Evolutionary conservation across 1,140 invertebrate species (phyloP).

Genomic region (Dinoponera quadriceps): DNA sequence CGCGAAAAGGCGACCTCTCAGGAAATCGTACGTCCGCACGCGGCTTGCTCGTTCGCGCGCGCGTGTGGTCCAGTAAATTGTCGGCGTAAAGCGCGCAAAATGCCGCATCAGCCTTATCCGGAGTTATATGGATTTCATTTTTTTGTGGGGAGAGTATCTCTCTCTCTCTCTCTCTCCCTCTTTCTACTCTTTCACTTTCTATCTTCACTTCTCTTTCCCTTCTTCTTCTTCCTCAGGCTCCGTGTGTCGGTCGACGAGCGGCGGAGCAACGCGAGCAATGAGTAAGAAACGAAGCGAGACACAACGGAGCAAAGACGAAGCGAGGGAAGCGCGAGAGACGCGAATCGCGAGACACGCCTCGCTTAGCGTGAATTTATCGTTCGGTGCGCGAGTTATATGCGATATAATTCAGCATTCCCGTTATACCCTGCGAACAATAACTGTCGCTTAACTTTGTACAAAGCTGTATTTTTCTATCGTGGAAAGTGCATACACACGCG

Average conservation of each 20-base stretch:
- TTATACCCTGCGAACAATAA: neutral
- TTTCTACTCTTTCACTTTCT: neutral
- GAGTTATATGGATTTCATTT: conserved; percentile 67
- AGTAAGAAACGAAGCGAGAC: neutral
- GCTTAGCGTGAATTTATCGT: conserved; percentile 37
- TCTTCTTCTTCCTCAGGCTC: no score
- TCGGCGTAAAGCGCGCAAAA: conserved; percentile 73
- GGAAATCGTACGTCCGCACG: conserved; percentile 36
- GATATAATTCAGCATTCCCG: neutral
- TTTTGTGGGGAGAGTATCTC: conserved; percentile 29
- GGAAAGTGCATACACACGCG: no score
- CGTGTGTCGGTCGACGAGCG: neutral
- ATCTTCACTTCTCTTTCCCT: no score
- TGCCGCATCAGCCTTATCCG: conserved; percentile 74
- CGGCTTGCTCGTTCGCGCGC: neutral
- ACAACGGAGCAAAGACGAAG: neutral
- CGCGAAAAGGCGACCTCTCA: conserved; percentile 51
- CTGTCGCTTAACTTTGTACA: no score
- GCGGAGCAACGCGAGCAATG: neutral
- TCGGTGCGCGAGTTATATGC: neutral
- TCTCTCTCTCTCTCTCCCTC: conserved; percentile 10
- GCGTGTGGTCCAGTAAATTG: conserved; percentile 76
- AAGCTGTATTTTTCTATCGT: no score
- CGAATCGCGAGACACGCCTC: conserved; percentile 34
- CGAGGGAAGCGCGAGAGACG: neutral